These are phyloP conservation scores for Andrena bicolor DNA, from an alignment of 2,888 invertebrate genomes.

Conservation along the genomic window DNA sequence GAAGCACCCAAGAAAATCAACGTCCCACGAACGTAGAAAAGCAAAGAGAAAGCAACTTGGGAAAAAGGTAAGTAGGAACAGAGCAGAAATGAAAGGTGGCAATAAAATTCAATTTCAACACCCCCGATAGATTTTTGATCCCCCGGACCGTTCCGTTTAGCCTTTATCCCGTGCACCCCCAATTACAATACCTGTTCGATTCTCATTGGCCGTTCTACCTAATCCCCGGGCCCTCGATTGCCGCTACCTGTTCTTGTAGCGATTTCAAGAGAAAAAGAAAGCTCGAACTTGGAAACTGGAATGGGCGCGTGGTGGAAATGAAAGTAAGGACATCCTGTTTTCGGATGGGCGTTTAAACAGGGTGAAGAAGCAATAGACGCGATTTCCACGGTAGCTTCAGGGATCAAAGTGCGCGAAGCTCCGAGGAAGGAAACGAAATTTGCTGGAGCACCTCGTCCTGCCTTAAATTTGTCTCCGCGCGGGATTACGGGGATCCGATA, in stretches of 20 bases:
- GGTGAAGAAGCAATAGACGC: not conserved
- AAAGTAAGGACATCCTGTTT: not conserved
- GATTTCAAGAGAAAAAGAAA: not conserved
- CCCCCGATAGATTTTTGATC: not conserved
- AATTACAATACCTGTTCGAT: constrained; percentile 8
- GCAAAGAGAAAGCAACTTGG: no score
- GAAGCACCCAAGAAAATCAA: no score
- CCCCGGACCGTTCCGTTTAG: not conserved
- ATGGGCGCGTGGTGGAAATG: not conserved
- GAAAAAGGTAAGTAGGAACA: no score
- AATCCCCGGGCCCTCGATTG: not conserved
- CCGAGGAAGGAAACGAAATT: constrained; percentile 56
- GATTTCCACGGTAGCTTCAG: not conserved
- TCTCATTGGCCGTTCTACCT: constrained; percentile 1
- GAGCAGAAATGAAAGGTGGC: no score
- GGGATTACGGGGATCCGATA: constrained; percentile 57
- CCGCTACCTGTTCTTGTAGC: not conserved
- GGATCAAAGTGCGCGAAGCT: constrained; percentile 38
- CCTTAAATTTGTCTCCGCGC: constrained; percentile 54
- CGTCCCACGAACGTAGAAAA: no score
- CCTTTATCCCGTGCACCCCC: not conserved
- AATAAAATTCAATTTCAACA: constrained; percentile 1
- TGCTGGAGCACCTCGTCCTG: constrained; percentile 13
- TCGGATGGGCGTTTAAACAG: not conserved
- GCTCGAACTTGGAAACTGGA: not conserved